Conservation (phyloP, 2,113 vertebrate species). For the Odocoileus hemionus region DNA sequence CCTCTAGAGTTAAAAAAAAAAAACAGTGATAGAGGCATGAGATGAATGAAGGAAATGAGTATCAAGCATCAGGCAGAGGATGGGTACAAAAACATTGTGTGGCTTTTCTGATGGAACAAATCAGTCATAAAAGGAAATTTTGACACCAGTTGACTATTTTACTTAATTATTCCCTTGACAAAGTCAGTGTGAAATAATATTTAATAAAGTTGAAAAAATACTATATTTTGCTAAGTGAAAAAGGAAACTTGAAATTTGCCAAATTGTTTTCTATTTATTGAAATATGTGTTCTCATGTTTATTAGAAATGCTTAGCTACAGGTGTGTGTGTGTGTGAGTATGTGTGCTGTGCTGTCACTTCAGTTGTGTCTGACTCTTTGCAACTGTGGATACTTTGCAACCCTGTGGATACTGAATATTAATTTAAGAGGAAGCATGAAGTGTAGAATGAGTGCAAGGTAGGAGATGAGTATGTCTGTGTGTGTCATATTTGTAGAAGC, state of each 20-base stretch:
- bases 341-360: not conserved
- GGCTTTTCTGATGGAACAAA: constrained; percentile 47
- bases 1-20: not conserved
- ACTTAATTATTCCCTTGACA: constrained; percentile 16
- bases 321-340: not conserved
- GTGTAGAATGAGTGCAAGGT: not conserved
- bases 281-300: not conserved
- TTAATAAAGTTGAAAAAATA: not conserved
- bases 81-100: constrained; percentile 10
- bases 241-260: not conserved
- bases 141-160: not conserved
- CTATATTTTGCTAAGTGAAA: not conserved
- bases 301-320: not conserved
- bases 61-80: constrained; percentile 5
- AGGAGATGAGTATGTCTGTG: not conserved
- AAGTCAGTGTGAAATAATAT: not conserved
- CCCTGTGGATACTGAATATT: not conserved
- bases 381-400: not conserved
- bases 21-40: not conserved
- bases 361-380: not conserved
- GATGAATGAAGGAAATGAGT: constrained; percentile 26
- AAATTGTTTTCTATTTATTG: not conserved
- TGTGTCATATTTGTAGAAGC: not conserved
- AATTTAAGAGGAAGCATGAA: not conserved
- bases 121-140: constrained; percentile 36